These are phyloP conservation scores for Thaumatotibia leucotreta DNA, from an alignment of 1,140 invertebrate species.

Conservation along the genomic window DNA sequence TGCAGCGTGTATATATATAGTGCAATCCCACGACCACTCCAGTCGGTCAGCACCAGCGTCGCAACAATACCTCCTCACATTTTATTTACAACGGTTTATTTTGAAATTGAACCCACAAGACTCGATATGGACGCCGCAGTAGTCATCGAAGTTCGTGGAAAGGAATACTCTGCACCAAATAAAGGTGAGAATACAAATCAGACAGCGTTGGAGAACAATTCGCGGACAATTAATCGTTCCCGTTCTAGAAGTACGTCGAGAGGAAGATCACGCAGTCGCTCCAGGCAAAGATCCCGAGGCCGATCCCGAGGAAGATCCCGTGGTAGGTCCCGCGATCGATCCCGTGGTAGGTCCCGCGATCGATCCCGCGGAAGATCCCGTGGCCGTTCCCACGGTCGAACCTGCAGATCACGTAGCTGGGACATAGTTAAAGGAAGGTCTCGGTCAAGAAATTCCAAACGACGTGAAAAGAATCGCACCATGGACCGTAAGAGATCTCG, in stretches of 20 bases:
- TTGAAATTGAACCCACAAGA: not conserved
- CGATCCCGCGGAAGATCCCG: not conserved
- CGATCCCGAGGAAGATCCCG: not conserved
- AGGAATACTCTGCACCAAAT: not conserved
- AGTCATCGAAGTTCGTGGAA: not conserved
- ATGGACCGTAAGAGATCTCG: not conserved
- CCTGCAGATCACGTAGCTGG: not conserved
- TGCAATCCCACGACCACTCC: not conserved
- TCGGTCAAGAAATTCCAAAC: not conserved
- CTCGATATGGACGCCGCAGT: not conserved
- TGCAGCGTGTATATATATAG: not conserved
- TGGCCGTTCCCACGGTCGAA: not conserved
- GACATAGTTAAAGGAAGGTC: not conserved
- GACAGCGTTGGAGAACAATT: not conserved
- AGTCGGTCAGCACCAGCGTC: not conserved
- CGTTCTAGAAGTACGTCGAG: not conserved
- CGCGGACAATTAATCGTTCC: not conserved
- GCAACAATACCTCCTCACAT: not conserved
- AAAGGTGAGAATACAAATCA: not conserved
- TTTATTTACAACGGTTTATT: not conserved
- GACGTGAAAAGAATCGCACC: not conserved
- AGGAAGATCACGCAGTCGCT: constrained; percentile 3
- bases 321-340: not conserved
- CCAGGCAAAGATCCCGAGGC: not conserved
- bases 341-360: not conserved